These are phyloP conservation scores for honey bee (Apis mellifera) DNA, from an alignment of 1,140 invertebrate species.

Conservation along the genomic window DNA sequence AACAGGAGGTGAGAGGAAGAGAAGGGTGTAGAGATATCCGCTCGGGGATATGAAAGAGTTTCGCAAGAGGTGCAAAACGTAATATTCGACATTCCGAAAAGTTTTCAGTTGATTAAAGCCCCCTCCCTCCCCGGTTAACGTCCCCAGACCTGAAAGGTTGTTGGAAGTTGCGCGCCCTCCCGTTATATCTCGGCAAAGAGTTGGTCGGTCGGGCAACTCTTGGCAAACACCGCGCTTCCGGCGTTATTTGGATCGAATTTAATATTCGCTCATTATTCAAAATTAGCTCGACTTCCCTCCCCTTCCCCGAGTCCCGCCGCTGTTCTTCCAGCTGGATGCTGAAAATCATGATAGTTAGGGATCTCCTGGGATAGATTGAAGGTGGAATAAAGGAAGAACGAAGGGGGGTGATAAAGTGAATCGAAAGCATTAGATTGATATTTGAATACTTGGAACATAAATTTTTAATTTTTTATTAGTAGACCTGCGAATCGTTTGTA, in stretches of 20 bases:
- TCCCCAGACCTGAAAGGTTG: conserved; percentile 34
- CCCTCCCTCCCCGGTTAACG: conserved; percentile 52
- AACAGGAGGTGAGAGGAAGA: too few species aligned
- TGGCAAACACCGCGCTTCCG: conserved; percentile 58
- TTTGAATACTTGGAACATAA: neutral
- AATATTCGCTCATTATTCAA: conserved; percentile 70
- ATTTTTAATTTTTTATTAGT: too few species aligned
- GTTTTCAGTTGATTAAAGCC: conserved; percentile 69
- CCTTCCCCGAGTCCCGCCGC: conserved; percentile 22
- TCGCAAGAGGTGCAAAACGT: conserved; percentile 51
- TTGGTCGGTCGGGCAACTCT: conserved; percentile 50
- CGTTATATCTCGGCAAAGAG: conserved; percentile 59
- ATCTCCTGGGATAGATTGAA: neutral
- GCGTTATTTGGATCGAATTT: conserved; percentile 64
- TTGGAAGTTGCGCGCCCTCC: conserved; percentile 54
- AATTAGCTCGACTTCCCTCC: conserved; percentile 63
- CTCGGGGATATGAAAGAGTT: conserved; percentile 15
- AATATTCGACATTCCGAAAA: conserved; percentile 65
- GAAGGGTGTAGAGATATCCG: neutral
- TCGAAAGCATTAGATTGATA: neutral
- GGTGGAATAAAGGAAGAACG: too few species aligned
- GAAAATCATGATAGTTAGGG: conserved; percentile 24
- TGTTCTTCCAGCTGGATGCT: conserved; percentile 1
- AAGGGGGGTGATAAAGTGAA: too few species aligned
- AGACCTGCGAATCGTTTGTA: too few species aligned